Percentiles rank a stretch among this genome's conserved stretches.
Conservation (phyloP, 1,140 invertebrate species). For the Piezodorus guildinii region DNA sequence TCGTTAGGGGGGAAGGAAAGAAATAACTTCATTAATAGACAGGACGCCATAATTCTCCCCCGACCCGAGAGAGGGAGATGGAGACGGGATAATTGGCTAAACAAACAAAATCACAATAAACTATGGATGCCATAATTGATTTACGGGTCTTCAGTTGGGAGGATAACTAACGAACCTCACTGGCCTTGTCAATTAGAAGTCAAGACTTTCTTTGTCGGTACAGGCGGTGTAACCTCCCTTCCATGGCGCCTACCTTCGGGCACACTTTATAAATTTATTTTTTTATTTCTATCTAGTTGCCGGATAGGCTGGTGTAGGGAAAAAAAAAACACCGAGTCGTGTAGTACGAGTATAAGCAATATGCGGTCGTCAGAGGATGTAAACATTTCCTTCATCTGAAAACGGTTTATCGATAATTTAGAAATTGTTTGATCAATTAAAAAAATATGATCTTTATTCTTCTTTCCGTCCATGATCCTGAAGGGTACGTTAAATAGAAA, state of each 20-base stretch:
- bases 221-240: background rate
- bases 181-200: slow-evolving; percentile 16
- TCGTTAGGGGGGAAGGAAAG: slow-evolving; percentile 21
- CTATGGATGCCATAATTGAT: slow-evolving; percentile 24
- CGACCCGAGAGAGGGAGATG: background rate
- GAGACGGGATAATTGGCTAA: slow-evolving; percentile 23
- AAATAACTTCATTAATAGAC: slow-evolving; percentile 25
- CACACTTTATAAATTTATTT: background rate
- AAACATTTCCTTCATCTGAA: too few species aligned
- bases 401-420: too few species aligned
- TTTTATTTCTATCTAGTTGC: background rate
- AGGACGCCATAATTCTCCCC: slow-evolving; percentile 9
- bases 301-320: too few species aligned
- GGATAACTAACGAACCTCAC: slow-evolving; percentile 17
- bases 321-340: too few species aligned
- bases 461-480: too few species aligned
- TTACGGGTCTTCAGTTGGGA: slow-evolving; percentile 14
- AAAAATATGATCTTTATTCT: too few species aligned
- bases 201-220: slow-evolving; percentile 16
- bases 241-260: background rate
- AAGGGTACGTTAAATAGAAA: too few species aligned
- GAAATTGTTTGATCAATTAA: too few species aligned
- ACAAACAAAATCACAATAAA: slow-evolving; percentile 26
- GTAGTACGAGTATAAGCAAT: too few species aligned
- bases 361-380: too few species aligned